Percentiles rank a stretch among this genome's conserved stretches.
These are phyloP conservation scores for Ammospiza maritima DNA, from an alignment of 2,797 vertebrate species.

Conservation along the genomic window DNA sequence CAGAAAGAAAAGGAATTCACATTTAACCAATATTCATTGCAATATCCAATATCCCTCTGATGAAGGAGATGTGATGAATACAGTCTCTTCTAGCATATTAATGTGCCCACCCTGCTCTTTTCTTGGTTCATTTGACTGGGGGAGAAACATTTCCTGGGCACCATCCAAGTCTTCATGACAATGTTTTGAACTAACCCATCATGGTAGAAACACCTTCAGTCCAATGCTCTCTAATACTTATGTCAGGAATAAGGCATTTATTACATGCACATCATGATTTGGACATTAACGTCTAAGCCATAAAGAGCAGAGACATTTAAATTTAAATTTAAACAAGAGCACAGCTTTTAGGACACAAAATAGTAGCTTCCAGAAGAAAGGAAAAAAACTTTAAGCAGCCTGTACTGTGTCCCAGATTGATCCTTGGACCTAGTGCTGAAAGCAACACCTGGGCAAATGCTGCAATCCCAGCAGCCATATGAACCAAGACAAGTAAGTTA, in stretches of 20 bases:
- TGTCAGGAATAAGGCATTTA: neutral
- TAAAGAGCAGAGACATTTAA: neutral
- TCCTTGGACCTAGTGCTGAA: neutral
- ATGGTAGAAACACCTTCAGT: neutral
- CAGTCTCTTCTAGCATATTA: neutral
- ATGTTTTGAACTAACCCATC: neutral
- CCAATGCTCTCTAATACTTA: neutral
- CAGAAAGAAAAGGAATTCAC: neutral
- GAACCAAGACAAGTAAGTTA: conserved; percentile 21
- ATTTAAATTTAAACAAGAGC: neutral
- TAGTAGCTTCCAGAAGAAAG: neutral
- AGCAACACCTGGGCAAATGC: conserved; percentile 3
- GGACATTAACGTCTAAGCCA: neutral
- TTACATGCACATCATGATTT: neutral
- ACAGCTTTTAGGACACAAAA: neutral
- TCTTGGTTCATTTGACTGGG: neutral
- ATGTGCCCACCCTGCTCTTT: neutral
- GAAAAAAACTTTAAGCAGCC: neutral
- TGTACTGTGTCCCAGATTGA: neutral
- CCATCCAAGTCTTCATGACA: neutral
- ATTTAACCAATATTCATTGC: neutral
- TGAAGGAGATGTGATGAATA: neutral
- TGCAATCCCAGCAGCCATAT: neutral
- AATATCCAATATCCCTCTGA: neutral
- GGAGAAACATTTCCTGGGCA: neutral